Evolutionary conservation across 1,140 invertebrate genomes (phyloP), one percentile per base, ranked within the genome.

Genomic region (Leguminivora glycinivorella): DNA sequence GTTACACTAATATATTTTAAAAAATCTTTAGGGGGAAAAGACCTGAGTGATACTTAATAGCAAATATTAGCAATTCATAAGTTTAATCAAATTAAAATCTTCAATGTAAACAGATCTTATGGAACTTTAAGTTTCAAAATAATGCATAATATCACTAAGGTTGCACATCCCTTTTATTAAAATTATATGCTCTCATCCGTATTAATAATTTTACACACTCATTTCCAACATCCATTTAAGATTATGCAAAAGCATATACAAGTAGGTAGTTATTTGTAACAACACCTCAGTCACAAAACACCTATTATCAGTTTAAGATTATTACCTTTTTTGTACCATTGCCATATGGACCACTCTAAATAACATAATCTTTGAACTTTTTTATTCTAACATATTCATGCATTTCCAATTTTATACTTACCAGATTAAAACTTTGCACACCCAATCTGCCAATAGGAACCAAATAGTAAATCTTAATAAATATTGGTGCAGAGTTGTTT

Each of bases 211-310:
- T 0, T 38, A n/a, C n/a, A 43, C 40, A n/a, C 40, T n/a, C 40
- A 43, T 43, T 43, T 43, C 40, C 40, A 6, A 43, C 40, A n/a
- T 43, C 40, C 5, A n/a, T 17, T n/a, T 43, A n/a, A 43, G 17
- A 5, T 43, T 43, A 72, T 73, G 67, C 56, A 29, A 72, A 73
- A 72, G 75, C 71, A 71, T 24, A n/a, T 17, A 26, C n/a, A 56
- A n/a, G 31, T 25, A 40, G 26, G 26, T 66, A 63, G 25, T 70
- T 10, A 47, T 43, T 14, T 2, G 40, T 43, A n/a, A 43, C n/a
- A 43, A 43, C 40, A 43, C 40, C 40, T 43, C 4, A 17, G 40
- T 43, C n/a, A 43, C 40, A n/a, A 7, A 17, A n/a, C n/a, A n/a
- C 40, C 14, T 17, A 6, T 17, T 43, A 43, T n/a, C n/a, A 6